A percentile compares a stretch with the other conserved stretches of the same genome.
These are phyloP conservation scores for Polypedilum pembai DNA, from an alignment of 1,140 invertebrate species.

Conservation along the genomic window DNA sequence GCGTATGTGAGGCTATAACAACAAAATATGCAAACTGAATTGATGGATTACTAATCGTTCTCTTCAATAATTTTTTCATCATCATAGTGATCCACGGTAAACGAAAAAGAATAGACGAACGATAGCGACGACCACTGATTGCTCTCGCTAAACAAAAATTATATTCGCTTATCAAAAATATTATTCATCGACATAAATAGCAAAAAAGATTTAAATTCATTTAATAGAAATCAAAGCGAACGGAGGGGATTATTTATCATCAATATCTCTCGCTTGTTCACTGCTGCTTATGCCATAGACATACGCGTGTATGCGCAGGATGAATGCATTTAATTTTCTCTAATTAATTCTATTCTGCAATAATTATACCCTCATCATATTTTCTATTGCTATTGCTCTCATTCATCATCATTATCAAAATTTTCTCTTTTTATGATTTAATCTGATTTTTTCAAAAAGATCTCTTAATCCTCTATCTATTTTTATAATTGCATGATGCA, in stretches of 20 bases:
- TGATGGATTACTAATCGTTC: conserved; percentile 17
- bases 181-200: not conserved
- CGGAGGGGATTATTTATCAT: not conserved
- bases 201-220: conserved; percentile 14
- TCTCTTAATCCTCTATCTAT: not conserved
- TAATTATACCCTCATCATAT: not conserved
- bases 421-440: not conserved
- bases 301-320: not conserved
- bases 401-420: not conserved
- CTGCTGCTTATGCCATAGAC: not conserved
- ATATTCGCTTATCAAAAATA: not conserved
- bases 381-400: too few relatives aligned
- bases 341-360: conserved; percentile 25
- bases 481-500: not conserved
- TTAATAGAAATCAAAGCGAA: conserved; percentile 18
- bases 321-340: conserved; percentile 25
- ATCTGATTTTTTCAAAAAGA: not conserved
- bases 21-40: conserved; percentile 13
- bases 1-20: not conserved
- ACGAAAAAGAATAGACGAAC: not conserved
- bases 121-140: not conserved
- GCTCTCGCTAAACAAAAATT: conserved; percentile 1
- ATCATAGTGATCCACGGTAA: not conserved
- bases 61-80: not conserved
- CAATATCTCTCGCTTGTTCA: not conserved